Evolutionary conservation across 2,888 invertebrate species (phyloP).

Genomic region (Mechanitis messenoides): DNA sequence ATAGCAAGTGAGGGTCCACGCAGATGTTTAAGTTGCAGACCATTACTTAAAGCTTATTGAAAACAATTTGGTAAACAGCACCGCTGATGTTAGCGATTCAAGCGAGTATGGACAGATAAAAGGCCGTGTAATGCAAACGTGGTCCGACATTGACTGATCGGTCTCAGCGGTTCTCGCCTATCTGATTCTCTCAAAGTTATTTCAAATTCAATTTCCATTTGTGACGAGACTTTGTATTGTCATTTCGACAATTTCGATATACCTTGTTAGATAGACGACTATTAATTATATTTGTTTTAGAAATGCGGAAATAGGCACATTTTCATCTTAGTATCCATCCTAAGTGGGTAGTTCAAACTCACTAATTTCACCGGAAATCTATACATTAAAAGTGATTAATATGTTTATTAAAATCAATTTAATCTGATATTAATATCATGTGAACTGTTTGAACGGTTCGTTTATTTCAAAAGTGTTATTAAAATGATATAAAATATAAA

Average conservation of each 20-base stretch:
- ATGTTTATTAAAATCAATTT: no score
- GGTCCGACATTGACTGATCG: constrained; percentile 74
- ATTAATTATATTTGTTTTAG: constrained; percentile 9
- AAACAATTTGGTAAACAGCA: constrained; percentile 74
- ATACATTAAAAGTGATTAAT: no score
- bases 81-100: constrained; percentile 71
- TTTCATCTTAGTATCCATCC: no score
- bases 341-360: no score
- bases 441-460: no score
- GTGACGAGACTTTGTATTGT: constrained; percentile 67
- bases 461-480: no score
- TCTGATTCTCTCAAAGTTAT: constrained; percentile 75
- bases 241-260: constrained; percentile 39
- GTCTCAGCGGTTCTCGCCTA: constrained; percentile 66
- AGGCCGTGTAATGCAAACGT: constrained; percentile 73
- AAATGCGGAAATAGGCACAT: neutral
- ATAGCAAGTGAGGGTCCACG: constrained; percentile 49
- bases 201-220: constrained; percentile 71
- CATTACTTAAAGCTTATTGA: constrained; percentile 70
- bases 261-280: constrained; percentile 14
- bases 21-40: constrained; percentile 49
- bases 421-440: no score
- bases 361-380: no score
- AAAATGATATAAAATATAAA: no score
- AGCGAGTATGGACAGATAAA: constrained; percentile 65